A percentile compares a stretch with the other conserved stretches of the same genome.
Conservation (phyloP, 2,797 vertebrate species). For the Pangasius djambal region DNA sequence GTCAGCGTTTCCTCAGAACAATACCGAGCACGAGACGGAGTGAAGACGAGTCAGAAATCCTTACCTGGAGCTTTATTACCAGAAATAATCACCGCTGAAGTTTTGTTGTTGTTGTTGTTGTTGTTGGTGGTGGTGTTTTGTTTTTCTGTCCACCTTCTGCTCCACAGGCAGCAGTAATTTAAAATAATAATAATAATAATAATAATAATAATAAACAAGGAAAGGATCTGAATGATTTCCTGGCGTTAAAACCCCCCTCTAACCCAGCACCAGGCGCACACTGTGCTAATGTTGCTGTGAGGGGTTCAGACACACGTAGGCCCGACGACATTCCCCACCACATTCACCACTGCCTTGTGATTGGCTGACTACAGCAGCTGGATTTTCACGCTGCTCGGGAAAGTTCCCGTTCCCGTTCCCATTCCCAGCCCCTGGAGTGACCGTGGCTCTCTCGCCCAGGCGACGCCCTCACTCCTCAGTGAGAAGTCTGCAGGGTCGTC, state of each 20-base stretch:
- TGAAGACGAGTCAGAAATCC: neutral
- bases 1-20: neutral
- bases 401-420: neutral
- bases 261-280: neutral
- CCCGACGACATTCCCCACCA: slow-evolving; percentile 27
- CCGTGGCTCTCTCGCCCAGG: neutral
- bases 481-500: neutral
- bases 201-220: neutral
- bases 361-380: slow-evolving; percentile 22
- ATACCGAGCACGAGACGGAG: neutral
- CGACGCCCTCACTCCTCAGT: neutral
- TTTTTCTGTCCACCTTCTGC: neutral
- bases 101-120: neutral
- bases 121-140: neutral
- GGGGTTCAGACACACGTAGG: slow-evolving; percentile 22
- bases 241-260: neutral
- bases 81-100: neutral
- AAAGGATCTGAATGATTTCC: neutral
- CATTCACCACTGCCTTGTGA: neutral
- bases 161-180: neutral
- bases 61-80: slow-evolving; percentile 18
- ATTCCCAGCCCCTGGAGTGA: slow-evolving; percentile 29
- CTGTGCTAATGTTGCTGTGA: slow-evolving; percentile 20
- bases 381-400: slow-evolving; percentile 13
- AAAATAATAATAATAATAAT: no score